Conservation (phyloP, 2,797 vertebrate genomes). For the Molossus molossus region DNA sequence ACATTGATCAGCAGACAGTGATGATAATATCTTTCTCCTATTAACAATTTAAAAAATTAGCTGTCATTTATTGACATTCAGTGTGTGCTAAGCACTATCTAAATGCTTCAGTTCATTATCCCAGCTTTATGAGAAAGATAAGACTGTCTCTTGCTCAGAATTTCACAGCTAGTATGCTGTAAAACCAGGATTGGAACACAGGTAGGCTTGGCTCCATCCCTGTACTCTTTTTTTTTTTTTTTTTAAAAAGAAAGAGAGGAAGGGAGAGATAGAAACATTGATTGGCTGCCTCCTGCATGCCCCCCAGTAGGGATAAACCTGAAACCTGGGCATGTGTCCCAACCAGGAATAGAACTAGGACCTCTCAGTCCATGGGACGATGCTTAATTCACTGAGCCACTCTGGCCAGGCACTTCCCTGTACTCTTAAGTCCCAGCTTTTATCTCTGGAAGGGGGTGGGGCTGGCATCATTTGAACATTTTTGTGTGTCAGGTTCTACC, state of each 20-base stretch:
- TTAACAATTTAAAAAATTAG: conserved; percentile 45
- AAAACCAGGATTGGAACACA: neutral
- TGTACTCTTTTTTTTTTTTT: neutral
- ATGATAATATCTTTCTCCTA: conserved; percentile 18
- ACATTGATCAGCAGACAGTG: neutral
- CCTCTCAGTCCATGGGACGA: too few species aligned
- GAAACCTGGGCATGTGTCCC: too few species aligned
- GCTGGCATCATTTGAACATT: neutral
- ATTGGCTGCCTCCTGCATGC: too few species aligned
- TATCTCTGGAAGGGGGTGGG: neutral
- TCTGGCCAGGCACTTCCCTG: neutral
- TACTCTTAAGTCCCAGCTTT: neutral
- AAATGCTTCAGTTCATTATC: neutral
- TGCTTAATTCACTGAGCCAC: too few species aligned
- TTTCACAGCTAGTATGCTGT: neutral
- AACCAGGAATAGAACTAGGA: neutral
- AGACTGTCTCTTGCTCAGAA: neutral
- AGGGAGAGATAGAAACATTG: too few species aligned
- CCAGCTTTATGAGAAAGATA: neutral
- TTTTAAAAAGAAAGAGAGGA: too few species aligned
- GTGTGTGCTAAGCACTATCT: neutral
- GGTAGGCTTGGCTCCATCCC: neutral
- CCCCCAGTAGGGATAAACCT: too few species aligned
- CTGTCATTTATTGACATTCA: conserved; percentile 36
- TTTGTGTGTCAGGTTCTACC: neutral